Percentiles rank a stretch among this genome's conserved stretches.
Evolutionary conservation across 2,888 invertebrate species (phyloP).

Genomic region (Lepidochitona cinerea): DNA sequence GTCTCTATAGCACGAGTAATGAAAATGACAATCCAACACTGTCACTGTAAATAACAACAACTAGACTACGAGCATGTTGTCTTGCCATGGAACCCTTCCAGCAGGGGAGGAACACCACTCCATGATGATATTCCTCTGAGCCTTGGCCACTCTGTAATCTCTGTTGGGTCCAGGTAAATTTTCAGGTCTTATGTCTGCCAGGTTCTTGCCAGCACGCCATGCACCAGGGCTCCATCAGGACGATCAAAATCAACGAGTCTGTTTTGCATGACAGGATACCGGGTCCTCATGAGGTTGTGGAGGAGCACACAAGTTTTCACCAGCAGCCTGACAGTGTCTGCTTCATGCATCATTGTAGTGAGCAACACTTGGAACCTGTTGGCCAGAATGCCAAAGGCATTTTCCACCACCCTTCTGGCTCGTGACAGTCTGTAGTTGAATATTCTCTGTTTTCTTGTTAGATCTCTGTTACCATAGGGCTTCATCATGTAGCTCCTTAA

Average conservation of each 20-base stretch:
- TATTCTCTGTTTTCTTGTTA: constrained; percentile 28
- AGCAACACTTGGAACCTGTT: constrained; percentile 28
- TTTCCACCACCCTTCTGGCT: constrained; percentile 34
- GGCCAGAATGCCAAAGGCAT: constrained; percentile 36
- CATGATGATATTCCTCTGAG: no score
- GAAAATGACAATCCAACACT: no score
- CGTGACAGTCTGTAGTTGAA: constrained; percentile 37
- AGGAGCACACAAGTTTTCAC: constrained; percentile 24
- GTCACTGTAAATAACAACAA: no score
- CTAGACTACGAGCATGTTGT: no score
- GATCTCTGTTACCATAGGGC: constrained; percentile 20
- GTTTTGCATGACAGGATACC: constrained; percentile 27
- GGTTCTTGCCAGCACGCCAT: no score
- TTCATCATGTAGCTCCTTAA: constrained; percentile 28
- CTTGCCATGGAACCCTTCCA: no score
- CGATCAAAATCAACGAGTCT: constrained; percentile 13
- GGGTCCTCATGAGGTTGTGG: constrained; percentile 26
- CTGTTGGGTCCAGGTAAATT: no score
- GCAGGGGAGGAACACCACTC: no score
- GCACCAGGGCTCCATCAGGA: constrained; percentile 22
- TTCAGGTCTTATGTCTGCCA: no score
- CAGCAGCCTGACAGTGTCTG: constrained; percentile 21
- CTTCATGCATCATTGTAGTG: constrained; percentile 25
- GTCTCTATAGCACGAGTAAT: no score
- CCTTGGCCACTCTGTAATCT: no score